Conservation (phyloP, 92 coral and sea anemone genomes). For the Anthopleura xanthogrammica region DNA sequence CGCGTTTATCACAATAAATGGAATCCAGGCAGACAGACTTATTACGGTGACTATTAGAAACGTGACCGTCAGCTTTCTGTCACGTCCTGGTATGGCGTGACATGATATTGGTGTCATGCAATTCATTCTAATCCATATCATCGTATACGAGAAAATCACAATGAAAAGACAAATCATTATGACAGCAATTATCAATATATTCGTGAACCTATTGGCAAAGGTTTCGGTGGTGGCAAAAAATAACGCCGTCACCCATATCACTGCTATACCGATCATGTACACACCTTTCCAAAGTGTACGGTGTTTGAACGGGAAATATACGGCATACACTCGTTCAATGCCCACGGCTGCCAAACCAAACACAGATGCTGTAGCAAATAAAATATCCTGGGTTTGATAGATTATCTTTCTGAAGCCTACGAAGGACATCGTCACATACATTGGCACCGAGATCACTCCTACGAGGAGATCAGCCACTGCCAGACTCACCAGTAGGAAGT, state of each 20-base stretch:
- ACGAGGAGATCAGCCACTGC: slow-evolving; percentile 44
- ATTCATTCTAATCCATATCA: slow-evolving; percentile 1
- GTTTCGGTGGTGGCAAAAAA: neutral
- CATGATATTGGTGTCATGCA: neutral
- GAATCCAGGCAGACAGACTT: slow-evolving; percentile 10
- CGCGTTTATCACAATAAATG: neutral
- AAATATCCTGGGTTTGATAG: neutral
- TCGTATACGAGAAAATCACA: neutral
- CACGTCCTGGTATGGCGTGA: neutral
- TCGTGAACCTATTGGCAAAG: neutral
- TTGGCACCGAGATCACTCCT: slow-evolving; percentile 35
- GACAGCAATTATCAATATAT: neutral
- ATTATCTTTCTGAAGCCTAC: neutral
- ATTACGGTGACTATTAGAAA: slow-evolving; percentile 2
- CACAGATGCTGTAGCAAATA: slow-evolving; percentile 22
- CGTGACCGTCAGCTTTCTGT: neutral
- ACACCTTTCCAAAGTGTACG: neutral
- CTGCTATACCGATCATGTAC: slow-evolving; percentile 4
- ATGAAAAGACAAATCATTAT: neutral
- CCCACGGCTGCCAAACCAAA: slow-evolving; percentile 15
- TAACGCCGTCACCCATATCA: neutral
- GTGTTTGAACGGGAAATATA: slow-evolving; percentile 29
- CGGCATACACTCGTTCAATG: slow-evolving; percentile 30
- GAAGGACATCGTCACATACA: neutral
- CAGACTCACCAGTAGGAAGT: slow-evolving; percentile 27